Evolutionary conservation across 2,888 invertebrate species (phyloP).

Genomic region (Pemphredon lugubris): DNA sequence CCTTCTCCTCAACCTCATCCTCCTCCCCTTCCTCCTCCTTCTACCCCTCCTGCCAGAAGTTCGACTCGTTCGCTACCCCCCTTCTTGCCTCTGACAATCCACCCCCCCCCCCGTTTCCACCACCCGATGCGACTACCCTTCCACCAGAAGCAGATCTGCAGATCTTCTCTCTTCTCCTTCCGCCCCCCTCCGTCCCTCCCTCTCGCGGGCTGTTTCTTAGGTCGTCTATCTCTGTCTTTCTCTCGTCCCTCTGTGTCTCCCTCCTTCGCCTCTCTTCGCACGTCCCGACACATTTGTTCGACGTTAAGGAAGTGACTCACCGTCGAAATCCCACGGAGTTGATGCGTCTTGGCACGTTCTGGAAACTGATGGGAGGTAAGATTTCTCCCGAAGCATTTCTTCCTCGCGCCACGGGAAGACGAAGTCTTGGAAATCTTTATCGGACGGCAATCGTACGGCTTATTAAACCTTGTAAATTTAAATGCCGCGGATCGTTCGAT

Average conservation of each 20-base stretch:
- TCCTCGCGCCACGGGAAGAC: neutral
- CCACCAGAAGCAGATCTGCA: conserved; percentile 46
- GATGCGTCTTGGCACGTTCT: conserved; percentile 61
- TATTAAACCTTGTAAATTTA: conserved; percentile 56
- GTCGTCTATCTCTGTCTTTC: conserved; percentile 2
- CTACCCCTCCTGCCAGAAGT: conserved; percentile 31
- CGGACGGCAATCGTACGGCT: conserved; percentile 38
- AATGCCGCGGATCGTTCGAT: conserved; percentile 31
- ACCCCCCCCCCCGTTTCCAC: conserved; percentile 28
- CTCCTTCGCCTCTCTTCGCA: conserved; percentile 47
- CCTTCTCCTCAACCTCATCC: conserved; percentile 36
- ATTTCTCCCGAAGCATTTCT: conserved; percentile 55
- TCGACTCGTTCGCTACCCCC: conserved; percentile 45
- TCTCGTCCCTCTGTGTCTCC: neutral
- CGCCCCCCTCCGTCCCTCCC: neutral
- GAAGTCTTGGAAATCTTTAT: conserved; percentile 24
- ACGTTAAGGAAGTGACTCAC: conserved; percentile 67
- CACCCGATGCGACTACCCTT: conserved; percentile 58
- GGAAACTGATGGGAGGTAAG: conserved; percentile 56
- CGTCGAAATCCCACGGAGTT: conserved; percentile 67
- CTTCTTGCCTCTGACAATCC: conserved; percentile 44
- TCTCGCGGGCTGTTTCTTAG: neutral
- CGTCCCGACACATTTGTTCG: conserved; percentile 71
- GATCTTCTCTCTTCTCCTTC: conserved; percentile 37
- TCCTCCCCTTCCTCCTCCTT: conserved; percentile 34